These are phyloP conservation scores for Threskiornis aethiopicus DNA, from an alignment of 2,797 vertebrate species.

Conservation along the genomic window DNA sequence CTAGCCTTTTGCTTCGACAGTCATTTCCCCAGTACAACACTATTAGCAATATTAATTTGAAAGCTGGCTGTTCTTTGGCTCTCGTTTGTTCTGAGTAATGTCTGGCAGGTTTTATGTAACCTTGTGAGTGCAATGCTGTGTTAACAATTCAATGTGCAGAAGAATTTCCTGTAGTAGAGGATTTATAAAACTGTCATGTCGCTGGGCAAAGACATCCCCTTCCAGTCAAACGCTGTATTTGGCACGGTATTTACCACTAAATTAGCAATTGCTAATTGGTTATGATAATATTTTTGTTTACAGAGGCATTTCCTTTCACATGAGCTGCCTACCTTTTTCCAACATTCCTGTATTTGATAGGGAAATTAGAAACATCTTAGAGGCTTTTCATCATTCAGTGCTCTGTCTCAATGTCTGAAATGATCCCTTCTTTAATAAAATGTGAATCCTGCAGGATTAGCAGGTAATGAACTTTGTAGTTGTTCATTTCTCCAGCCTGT, in stretches of 20 bases:
- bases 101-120: not conserved
- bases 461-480: not conserved
- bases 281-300: not conserved
- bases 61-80: not conserved
- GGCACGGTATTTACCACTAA: not conserved
- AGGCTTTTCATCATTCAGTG: not conserved
- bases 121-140: not conserved
- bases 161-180: not conserved
- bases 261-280: not conserved
- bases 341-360: not conserved
- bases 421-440: not conserved
- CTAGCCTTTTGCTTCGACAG: not conserved
- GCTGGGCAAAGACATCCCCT: not conserved
- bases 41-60: conserved; percentile 24
- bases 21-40: not conserved
- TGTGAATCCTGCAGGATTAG: not conserved
- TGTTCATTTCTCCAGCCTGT: not conserved
- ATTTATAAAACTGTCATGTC: not conserved
- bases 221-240: not conserved
- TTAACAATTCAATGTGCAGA: not conserved
- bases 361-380: conserved; percentile 4
- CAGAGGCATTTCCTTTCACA: conserved; percentile 3
- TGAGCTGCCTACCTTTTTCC: not conserved
- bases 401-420: not conserved
- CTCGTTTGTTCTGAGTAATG: not conserved